Percentiles rank a stretch among this genome's conserved stretches.
Evolutionary conservation across 2,888 invertebrate genomes (phyloP).

Genomic region (Drosophila hawaiiensis): DNA sequence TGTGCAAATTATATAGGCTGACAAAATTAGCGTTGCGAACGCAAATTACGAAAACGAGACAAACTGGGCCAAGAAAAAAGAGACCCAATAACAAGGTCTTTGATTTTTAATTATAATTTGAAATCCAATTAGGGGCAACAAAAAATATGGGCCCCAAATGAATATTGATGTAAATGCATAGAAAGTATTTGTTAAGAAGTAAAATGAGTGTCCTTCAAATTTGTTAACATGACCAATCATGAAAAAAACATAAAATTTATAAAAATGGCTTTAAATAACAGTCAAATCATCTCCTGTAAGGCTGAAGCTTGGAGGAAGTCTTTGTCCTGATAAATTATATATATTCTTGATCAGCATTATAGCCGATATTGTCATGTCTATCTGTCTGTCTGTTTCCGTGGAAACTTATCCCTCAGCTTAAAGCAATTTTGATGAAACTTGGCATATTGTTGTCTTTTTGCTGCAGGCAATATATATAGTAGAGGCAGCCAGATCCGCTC

Average conservation of each 20-base stretch:
- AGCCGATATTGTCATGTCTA: background rate
- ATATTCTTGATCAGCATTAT: background rate
- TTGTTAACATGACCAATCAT: background rate
- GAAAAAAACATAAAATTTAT: background rate
- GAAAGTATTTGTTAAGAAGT: background rate
- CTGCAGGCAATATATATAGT: background rate
- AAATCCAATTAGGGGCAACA: conserved; percentile 21
- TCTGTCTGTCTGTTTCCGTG: background rate
- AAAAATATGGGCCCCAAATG: background rate
- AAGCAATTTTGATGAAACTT: background rate
- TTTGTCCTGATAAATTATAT: background rate
- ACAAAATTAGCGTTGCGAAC: conserved; percentile 23
- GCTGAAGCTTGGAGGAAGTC: background rate
- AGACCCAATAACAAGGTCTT: conserved; percentile 2
- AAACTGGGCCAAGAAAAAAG: background rate
- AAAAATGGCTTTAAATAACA: background rate
- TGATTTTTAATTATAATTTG: conserved; percentile 36
- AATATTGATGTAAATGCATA: background rate
- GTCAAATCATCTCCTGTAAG: background rate
- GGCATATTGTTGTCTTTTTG: background rate
- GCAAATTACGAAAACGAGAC: background rate
- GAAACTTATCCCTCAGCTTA: background rate
- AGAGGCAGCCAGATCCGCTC: rapidly evolving
- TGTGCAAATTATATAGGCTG: conserved; percentile 52
- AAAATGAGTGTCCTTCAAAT: background rate